These are phyloP conservation scores for Triplophysa siluroides DNA, from an alignment of 2,113 vertebrate genomes.

Conservation along the genomic window DNA sequence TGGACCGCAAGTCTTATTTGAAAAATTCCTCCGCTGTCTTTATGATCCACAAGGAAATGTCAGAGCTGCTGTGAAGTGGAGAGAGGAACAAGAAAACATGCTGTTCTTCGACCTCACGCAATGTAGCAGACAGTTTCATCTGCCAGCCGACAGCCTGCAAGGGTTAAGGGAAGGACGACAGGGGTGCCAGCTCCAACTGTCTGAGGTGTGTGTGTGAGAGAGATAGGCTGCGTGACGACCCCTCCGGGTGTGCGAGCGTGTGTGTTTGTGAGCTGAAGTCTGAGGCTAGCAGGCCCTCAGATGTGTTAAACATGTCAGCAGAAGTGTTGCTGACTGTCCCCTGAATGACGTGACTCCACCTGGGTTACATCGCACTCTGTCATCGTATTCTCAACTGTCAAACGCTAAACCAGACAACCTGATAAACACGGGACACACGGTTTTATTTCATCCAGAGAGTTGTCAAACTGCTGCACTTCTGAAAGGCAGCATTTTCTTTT, in stretches of 20 bases:
- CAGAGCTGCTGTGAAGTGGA: constrained; percentile 3
- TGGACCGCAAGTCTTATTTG: background rate
- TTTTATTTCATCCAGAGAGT: background rate
- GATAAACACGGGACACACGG: background rate
- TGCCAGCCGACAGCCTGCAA: constrained; percentile 20
- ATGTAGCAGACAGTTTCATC: constrained; percentile 14
- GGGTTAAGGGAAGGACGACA: constrained; percentile 5
- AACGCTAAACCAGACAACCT: constrained; percentile 1
- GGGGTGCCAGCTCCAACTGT: constrained; percentile 4
- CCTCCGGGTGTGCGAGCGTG: background rate
- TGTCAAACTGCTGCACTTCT: constrained; percentile 2
- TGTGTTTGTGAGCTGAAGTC: constrained; percentile 18
- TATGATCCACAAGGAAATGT: constrained; percentile 9
- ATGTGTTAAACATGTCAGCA: constrained; percentile 50
- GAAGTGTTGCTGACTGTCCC: constrained; percentile 39
- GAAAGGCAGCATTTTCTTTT: background rate
- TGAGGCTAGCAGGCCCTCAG: constrained; percentile 10
- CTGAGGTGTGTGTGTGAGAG: background rate
- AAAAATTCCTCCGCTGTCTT: background rate
- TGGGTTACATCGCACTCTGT: constrained; percentile 39
- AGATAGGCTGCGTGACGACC: background rate
- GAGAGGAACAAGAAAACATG: background rate
- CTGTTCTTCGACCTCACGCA: constrained; percentile 13
- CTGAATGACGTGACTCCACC: constrained; percentile 44
- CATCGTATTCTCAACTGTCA: constrained; percentile 22